Evolutionary conservation across 2,888 invertebrate genomes (phyloP).

Genomic region (Embidobia sp.): DNA sequence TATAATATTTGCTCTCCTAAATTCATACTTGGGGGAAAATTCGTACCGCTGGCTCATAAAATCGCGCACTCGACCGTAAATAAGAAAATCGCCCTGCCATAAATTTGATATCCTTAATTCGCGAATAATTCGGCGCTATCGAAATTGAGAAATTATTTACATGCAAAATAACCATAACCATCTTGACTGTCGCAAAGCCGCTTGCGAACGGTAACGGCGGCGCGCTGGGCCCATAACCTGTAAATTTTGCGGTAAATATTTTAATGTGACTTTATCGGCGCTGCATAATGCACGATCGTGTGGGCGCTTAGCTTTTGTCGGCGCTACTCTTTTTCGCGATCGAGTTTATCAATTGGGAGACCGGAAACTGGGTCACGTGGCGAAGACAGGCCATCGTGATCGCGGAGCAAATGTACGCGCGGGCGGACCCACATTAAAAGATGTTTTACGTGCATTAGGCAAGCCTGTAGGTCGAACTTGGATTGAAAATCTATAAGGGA

Average conservation of each 20-base stretch:
- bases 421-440: constrained; percentile 40
- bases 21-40: too few relatives aligned
- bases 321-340: constrained; percentile 26
- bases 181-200: not conserved
- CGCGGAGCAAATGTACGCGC: constrained; percentile 25
- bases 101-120: constrained; percentile 2
- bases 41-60: too few relatives aligned
- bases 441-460: constrained; percentile 59
- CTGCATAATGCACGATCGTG: constrained; percentile 34
- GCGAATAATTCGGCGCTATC: constrained; percentile 3
- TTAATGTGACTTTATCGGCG: constrained; percentile 50
- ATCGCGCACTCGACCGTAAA: too few relatives aligned
- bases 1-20: too few relatives aligned
- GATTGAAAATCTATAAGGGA: constrained; percentile 60
- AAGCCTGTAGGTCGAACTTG: constrained; percentile 45
- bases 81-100: too few relatives aligned
- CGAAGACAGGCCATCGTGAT: constrained; percentile 46
- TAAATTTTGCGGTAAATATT: constrained; percentile 44
- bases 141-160: constrained; percentile 4
- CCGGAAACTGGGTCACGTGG: constrained; percentile 47
- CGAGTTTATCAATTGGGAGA: constrained; percentile 38
- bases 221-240: constrained; percentile 19
- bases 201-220: too few relatives aligned
- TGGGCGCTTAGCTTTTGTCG: constrained; percentile 35
- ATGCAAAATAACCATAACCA: constrained; percentile 11